phyloP scores from a whole-genome alignment of 2,888 invertebrate genomes.

The Athalia rosae region DNA sequence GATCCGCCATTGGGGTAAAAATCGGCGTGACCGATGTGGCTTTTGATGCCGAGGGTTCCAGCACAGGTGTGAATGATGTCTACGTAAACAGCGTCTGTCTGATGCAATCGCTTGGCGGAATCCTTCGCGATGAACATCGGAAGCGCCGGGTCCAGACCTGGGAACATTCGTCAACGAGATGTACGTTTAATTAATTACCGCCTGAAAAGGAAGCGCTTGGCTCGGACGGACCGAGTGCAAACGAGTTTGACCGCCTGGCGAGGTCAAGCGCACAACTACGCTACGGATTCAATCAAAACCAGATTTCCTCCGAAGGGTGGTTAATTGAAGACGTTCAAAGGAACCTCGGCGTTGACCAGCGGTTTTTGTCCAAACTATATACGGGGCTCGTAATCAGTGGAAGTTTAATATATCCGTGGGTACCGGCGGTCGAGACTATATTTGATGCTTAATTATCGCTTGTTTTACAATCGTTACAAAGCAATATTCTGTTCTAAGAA shows the following conservation, averaged over 20 bases:
- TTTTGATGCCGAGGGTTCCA: constrained; percentile 57
- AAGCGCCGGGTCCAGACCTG: constrained; percentile 51
- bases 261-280: constrained; percentile 22
- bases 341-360: constrained; percentile 20
- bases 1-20: constrained; percentile 54
- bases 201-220: constrained; percentile 22
- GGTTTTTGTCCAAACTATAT: constrained; percentile 12
- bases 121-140: constrained; percentile 51
- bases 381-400: constrained; percentile 31
- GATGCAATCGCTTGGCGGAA: constrained; percentile 54
- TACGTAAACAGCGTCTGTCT: constrained; percentile 53
- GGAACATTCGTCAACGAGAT: constrained; percentile 29
- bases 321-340: constrained; percentile 39
- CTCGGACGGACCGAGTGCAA: constrained; percentile 17
- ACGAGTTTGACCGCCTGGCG: constrained; percentile 25
- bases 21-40: constrained; percentile 52
- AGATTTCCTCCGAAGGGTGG: constrained; percentile 33
- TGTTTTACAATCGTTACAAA: constrained; percentile 10
- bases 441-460: constrained; percentile 19
- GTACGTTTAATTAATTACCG: constrained; percentile 26
- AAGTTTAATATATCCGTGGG: constrained; percentile 32
- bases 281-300: constrained; percentile 25
- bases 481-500: not conserved
- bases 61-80: constrained; percentile 55
- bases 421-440: constrained; percentile 10